Conservation (phyloP, 1,140 invertebrate genomes). For the Drosophila punjabiensis region DNA sequence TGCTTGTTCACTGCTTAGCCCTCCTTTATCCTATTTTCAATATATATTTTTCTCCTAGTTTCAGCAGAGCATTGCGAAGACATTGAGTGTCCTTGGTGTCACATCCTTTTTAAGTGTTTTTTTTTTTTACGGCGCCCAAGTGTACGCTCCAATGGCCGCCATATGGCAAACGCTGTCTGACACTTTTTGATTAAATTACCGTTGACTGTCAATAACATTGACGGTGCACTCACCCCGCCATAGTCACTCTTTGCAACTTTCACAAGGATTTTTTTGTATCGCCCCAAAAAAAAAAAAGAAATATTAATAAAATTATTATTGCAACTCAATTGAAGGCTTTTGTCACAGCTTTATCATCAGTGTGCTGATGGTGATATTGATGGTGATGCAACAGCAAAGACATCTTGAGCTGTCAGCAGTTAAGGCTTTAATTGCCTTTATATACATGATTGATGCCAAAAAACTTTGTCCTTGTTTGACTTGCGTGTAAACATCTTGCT, state of each 20-base stretch:
- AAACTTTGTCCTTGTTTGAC: conserved; percentile 22
- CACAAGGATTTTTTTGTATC: conserved; percentile 20
- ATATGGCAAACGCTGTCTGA: conserved; percentile 55
- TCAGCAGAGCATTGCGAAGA: not conserved
- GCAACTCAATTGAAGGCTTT: conserved; percentile 21
- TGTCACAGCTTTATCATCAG: conserved; percentile 1
- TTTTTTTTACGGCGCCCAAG: conserved; percentile 33
- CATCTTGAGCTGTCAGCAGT: conserved; percentile 53
- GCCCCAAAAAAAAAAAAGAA: not conserved
- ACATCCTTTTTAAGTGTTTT: conserved; percentile 12
- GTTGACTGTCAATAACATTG: conserved; percentile 54
- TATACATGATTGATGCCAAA: conserved; percentile 57
- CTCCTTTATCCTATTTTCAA: not conserved
- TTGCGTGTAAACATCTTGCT: conserved; percentile 31
- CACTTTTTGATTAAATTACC: conserved; percentile 67
- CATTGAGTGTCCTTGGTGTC: conserved; percentile 3
- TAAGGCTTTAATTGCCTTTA: conserved; percentile 52
- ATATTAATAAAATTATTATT: conserved; percentile 34
- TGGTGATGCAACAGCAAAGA: conserved; percentile 24
- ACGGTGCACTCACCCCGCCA: conserved; percentile 33
- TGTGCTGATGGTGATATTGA: not conserved
- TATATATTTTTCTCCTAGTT: not conserved
- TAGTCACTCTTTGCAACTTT: conserved; percentile 7
- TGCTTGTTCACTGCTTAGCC: not conserved
- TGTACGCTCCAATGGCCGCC: conserved; percentile 42